Evolutionary conservation across 2,888 invertebrate genomes (phyloP).

Genomic region (Muscina levida): DNA sequence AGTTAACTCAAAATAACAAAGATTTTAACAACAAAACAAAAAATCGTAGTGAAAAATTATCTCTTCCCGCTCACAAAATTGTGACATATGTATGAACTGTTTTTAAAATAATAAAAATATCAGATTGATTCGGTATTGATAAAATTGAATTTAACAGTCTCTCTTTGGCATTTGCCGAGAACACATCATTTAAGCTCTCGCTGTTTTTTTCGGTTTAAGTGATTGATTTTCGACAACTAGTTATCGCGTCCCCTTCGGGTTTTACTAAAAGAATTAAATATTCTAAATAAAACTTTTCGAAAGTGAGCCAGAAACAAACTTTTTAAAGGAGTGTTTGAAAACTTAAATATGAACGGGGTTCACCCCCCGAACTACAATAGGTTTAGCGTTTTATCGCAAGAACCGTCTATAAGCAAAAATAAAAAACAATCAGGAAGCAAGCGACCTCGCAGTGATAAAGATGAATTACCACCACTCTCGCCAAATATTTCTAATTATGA

Average conservation of each 20-base stretch:
- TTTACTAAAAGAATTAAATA: too few species aligned
- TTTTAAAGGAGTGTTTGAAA: not conserved
- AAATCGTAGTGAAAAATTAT: too few species aligned
- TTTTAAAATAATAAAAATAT: too few species aligned
- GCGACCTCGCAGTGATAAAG: not conserved
- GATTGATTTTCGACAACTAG: not conserved
- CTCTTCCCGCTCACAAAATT: too few species aligned
- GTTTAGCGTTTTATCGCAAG: not conserved
- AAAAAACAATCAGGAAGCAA: not conserved
- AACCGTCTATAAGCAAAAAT: not conserved
- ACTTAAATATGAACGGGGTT: not conserved
- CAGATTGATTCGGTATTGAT: too few species aligned
- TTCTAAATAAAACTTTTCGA: too few species aligned
- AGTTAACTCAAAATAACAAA: too few species aligned
- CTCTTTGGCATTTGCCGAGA: constrained; percentile 17
- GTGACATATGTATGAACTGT: too few species aligned
- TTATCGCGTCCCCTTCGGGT: not conserved
- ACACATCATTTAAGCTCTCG: not conserved
- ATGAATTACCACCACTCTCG: too few species aligned
- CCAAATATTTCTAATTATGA: not conserved
- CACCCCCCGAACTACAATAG: not conserved
- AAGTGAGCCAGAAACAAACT: not conserved
- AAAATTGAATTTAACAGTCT: constrained; percentile 3
- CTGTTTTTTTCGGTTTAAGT: not conserved
- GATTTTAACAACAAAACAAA: too few species aligned